These are phyloP conservation scores for Tholera decimalis DNA, from an alignment of 2,888 invertebrate genomes.

Conservation along the genomic window DNA sequence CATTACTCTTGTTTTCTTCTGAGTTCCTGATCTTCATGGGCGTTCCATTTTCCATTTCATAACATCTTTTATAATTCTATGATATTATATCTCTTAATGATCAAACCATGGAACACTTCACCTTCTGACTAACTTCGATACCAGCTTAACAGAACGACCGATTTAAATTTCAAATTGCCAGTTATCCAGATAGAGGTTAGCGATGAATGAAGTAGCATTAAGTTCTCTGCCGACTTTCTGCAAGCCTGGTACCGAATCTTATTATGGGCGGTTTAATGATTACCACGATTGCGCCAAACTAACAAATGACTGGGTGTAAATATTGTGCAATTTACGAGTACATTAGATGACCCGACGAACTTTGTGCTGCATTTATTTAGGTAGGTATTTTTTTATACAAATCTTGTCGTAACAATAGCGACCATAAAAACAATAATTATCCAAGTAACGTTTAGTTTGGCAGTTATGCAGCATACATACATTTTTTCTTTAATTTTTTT, in stretches of 20 bases:
- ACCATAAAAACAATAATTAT: too few relatives aligned
- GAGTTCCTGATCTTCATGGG: background rate
- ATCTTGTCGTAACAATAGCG: too few relatives aligned
- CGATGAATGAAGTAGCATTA: conserved; percentile 78
- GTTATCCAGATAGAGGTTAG: conserved; percentile 85
- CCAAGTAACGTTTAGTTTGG: too few relatives aligned
- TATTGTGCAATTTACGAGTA: too few relatives aligned
- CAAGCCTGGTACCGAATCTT: conserved; percentile 47
- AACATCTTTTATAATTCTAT: too few relatives aligned
- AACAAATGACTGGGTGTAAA: background rate
- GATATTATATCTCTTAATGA: background rate
- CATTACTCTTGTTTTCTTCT: background rate
- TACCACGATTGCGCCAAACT: background rate
- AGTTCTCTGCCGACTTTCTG: conserved; percentile 54
- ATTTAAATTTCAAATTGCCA: conserved; percentile 90
- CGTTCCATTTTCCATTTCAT: background rate
- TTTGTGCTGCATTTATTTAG: too few relatives aligned
- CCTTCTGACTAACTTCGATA: conserved; percentile 49
- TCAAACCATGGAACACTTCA: background rate
- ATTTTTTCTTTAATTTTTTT: too few relatives aligned
- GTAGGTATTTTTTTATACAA: too few relatives aligned
- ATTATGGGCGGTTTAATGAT: conserved; percentile 46
- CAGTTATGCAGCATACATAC: too few relatives aligned
- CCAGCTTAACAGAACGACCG: conserved; percentile 78
- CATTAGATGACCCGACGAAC: too few relatives aligned